A percentile compares a stretch with the other conserved stretches of the same genome.
Conservation (phyloP, 2,113 vertebrate genomes). For the Egretta garzetta region DNA sequence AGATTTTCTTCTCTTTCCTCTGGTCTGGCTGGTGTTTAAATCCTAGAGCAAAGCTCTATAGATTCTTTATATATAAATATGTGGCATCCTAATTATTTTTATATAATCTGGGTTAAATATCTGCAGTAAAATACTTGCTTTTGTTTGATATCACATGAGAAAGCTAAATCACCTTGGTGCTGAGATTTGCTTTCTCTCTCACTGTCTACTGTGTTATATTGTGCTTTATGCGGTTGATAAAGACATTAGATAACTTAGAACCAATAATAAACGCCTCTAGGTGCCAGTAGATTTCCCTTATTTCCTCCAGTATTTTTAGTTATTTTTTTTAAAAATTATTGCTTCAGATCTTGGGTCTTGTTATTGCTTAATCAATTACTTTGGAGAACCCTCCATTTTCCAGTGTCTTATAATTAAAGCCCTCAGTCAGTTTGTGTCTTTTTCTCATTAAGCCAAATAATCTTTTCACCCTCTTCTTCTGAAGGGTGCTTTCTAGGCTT, state of each 20-base stretch:
- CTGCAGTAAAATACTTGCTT: not conserved
- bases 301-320: not conserved
- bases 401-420: not conserved
- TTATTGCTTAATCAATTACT: not conserved
- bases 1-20: not conserved
- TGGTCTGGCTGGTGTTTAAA: not conserved
- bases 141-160: not conserved
- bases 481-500: not conserved
- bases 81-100: not conserved
- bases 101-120: not conserved
- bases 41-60: not conserved
- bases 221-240: not conserved
- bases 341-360: not conserved
- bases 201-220: not conserved
- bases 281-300: not conserved
- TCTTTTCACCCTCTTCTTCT: not conserved
- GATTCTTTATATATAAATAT: not conserved
- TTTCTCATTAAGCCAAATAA: not conserved
- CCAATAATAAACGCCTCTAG: not conserved
- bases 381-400: not conserved
- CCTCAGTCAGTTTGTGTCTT: not conserved
- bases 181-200: not conserved
- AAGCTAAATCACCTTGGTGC: not conserved
- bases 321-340: not conserved
- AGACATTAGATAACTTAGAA: not conserved